Evolutionary conservation across 2,797 vertebrate genomes (phyloP).

Genomic region (Potorous gilbertii): DNA sequence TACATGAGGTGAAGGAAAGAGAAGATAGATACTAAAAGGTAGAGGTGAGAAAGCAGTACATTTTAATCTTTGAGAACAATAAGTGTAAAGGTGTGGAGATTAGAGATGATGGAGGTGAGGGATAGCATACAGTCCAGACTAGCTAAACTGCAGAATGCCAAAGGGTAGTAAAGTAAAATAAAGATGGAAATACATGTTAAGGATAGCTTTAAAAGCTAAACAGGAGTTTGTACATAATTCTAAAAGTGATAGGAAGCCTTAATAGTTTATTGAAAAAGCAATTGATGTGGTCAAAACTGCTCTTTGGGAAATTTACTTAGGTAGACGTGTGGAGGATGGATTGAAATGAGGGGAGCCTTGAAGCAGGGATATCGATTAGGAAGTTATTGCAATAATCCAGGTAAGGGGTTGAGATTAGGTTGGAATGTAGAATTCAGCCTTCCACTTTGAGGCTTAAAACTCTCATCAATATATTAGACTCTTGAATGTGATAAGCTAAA

Average conservation of each 20-base stretch:
- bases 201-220: not conserved
- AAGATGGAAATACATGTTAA: not conserved
- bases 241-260: not conserved
- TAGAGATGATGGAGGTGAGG: not conserved
- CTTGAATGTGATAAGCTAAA: not conserved
- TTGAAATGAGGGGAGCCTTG: not conserved
- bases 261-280: not conserved
- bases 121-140: not conserved
- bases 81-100: not conserved
- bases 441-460: not conserved
- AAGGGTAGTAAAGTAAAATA: not conserved
- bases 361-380: not conserved
- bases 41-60: not conserved
- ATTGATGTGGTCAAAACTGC: not conserved
- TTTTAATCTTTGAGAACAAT: not conserved
- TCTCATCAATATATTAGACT: not conserved
- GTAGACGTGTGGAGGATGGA: not conserved
- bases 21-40: not conserved
- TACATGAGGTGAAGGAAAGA: not conserved
- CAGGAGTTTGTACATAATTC: not conserved
- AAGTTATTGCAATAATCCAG: not conserved
- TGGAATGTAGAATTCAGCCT: not conserved
- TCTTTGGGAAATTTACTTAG: not conserved
- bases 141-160: not conserved
- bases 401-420: not conserved